Conservation (phyloP, 2,113 vertebrate genomes). For the Datnioides undecimradiatus region DNA sequence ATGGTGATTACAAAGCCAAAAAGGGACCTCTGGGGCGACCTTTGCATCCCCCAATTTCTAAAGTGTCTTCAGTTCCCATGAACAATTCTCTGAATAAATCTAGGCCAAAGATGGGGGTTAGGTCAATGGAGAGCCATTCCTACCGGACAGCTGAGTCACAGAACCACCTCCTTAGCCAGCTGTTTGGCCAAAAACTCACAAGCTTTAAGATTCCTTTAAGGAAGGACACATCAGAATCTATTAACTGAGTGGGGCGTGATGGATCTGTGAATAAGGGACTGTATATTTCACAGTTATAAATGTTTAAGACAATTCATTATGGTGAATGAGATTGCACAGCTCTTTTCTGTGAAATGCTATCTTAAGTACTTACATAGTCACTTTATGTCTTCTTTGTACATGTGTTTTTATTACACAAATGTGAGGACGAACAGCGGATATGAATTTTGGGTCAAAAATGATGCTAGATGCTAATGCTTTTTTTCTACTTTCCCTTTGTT, state of each 20-base stretch:
- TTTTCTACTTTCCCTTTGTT: slow-evolving; percentile 82
- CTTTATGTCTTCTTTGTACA: slow-evolving; percentile 89
- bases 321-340: slow-evolving; percentile 92
- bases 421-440: slow-evolving; percentile 86
- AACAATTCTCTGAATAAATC: slow-evolving; percentile 86
- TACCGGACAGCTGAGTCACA: slow-evolving; percentile 95
- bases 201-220: slow-evolving; percentile 99
- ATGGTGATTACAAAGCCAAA: slow-evolving; percentile 86
- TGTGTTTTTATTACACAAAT: slow-evolving; percentile 87
- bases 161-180: slow-evolving; percentile 95
- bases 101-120: slow-evolving; percentile 82
- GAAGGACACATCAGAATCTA: slow-evolving; percentile 92
- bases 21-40: slow-evolving; percentile 86
- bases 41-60: slow-evolving; percentile 85
- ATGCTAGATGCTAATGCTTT: slow-evolving; percentile 81
- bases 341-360: slow-evolving; percentile 87
- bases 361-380: slow-evolving; percentile 84
- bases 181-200: slow-evolving; percentile 97
- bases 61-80: slow-evolving; percentile 82
- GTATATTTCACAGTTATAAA: slow-evolving; percentile 76
- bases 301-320: slow-evolving; percentile 86
- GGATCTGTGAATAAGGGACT: slow-evolving; percentile 80
- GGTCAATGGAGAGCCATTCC: slow-evolving; percentile 81
- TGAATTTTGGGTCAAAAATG: slow-evolving; percentile 86
- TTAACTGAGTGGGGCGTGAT: slow-evolving; percentile 77